Evolutionary conservation across 2,113 vertebrate genomes (phyloP), one percentile per base, ranked within the genome.

Genomic region (Mionectes macconnelli): DNA sequence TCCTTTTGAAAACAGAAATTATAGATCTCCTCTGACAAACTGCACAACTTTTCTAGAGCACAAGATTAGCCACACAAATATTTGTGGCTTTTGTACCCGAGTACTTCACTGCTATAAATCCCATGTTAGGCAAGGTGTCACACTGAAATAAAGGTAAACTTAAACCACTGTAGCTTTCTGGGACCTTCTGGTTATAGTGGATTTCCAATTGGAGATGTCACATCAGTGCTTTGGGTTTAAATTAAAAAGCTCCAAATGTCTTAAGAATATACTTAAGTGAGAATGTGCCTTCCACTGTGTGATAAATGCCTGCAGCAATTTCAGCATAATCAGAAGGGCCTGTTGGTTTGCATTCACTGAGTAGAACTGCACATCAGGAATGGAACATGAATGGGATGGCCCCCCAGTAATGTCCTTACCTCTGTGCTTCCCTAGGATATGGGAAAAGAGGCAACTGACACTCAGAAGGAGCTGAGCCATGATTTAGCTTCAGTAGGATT

Each of bases 351-450:
- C 7, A 42, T 45, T 53, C 24, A 31, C 21, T 37, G n/a, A 55
- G 30, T 13, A 64, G 28, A 49, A 53, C 2, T 49, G 55, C 12
- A 49, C 28, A 33, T 16, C 5, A 66, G 37, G 35, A 87, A 56
- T 0, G 0, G 50, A 84, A 37, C 9, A 18, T 3, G 18, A 1
- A 4, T 11, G 27, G 17, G 2, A 1, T 0, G 0, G 44, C 8
- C 11, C 12, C 23, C 76, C 62, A 66, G 23, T 64, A 42, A 20
- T 2, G 4, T 3, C 62, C 13, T 11, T 27, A 3, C 20, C 40
- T 52, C n/a, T 53, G 53, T 31, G 2, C 4, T 76, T 87, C 40
- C 45, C 57, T 73, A 66, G n/a, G n/a, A 35, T 9, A 31, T 1
- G 1, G 45, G 18, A 74, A 18, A 89, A 72, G 24, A 84, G 39